Conservation (phyloP, 2,888 invertebrate genomes). For the Gasteruption jaculator region DNA sequence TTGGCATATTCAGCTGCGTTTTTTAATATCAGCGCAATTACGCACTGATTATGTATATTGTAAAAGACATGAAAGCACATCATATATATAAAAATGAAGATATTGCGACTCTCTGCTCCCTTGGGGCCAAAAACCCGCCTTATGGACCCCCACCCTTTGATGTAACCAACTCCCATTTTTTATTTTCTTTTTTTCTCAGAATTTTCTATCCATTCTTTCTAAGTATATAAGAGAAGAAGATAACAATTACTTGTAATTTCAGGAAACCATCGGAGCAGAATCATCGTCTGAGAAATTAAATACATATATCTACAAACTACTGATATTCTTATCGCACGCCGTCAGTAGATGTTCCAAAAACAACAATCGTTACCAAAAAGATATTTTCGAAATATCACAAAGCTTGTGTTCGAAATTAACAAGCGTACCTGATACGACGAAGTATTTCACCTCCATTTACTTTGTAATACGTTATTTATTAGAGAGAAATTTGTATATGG, state of each 20-base stretch:
- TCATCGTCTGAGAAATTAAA: conserved; percentile 18
- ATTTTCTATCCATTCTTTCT: no score
- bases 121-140: no score
- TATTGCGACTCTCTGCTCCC: no score
- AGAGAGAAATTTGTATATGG: conserved; percentile 25
- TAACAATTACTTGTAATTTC: conserved; percentile 13
- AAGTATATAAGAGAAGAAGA: background rate
- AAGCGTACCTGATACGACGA: conserved; percentile 26
- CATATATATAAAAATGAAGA: no score
- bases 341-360: conserved; percentile 28
- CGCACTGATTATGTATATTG: no score
- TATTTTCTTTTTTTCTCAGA: no score
- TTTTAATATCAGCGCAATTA: no score
- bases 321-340: conserved; percentile 31
- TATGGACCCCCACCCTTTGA: no score
- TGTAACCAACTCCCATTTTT: no score
- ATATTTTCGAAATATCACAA: conserved; percentile 27
- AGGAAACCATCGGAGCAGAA: conserved; percentile 18
- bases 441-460: conserved; percentile 35
- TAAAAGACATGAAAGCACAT: no score
- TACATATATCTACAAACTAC: conserved; percentile 30
- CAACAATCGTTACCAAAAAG: conserved; percentile 20
- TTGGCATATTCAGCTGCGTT: no score
- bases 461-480: conserved; percentile 35
- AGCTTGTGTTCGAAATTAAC: conserved; percentile 27